These are phyloP conservation scores for Scaptodrosophila lebanonensis DNA, from an alignment of 1,140 invertebrate genomes.

Conservation along the genomic window DNA sequence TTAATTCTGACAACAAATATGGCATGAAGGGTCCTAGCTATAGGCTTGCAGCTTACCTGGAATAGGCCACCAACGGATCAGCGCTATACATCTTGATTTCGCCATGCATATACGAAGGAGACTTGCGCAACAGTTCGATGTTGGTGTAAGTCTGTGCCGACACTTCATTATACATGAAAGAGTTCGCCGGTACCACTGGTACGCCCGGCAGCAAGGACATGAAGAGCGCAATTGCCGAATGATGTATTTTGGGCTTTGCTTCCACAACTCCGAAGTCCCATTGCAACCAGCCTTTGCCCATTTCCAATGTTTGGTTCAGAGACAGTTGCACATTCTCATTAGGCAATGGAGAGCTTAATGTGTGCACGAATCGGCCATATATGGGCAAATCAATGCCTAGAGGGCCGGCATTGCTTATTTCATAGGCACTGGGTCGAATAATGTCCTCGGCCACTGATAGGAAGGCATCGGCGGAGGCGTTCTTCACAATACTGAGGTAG, in stretches of 20 bases:
- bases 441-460: conserved; percentile 67
- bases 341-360: conserved; percentile 28
- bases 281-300: conserved; percentile 63
- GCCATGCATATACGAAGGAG: conserved; percentile 80
- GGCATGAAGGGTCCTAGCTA: too few species aligned
- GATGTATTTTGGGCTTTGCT: conserved; percentile 34
- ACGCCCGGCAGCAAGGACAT: conserved; percentile 86
- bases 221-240: conserved; percentile 80
- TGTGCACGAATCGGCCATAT: conserved; percentile 53
- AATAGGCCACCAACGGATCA: conserved; percentile 81
- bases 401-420: conserved; percentile 16
- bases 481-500: conserved; percentile 79
- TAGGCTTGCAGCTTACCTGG: conserved; percentile 78
- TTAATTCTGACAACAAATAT: too few species aligned
- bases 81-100: conserved; percentile 74
- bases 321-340: conserved; percentile 34
- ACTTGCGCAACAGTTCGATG: conserved; percentile 77
- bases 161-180: conserved; percentile 67
- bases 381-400: conserved; percentile 68
- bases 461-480: conserved; percentile 78
- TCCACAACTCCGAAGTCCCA: conserved; percentile 62
- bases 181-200: conserved; percentile 81
- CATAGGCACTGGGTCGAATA: conserved; percentile 45
- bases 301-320: conserved; percentile 32
- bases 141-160: conserved; percentile 48